Conservation (phyloP, 1,140 invertebrate species). For the Trichonephila inaurata region DNA sequence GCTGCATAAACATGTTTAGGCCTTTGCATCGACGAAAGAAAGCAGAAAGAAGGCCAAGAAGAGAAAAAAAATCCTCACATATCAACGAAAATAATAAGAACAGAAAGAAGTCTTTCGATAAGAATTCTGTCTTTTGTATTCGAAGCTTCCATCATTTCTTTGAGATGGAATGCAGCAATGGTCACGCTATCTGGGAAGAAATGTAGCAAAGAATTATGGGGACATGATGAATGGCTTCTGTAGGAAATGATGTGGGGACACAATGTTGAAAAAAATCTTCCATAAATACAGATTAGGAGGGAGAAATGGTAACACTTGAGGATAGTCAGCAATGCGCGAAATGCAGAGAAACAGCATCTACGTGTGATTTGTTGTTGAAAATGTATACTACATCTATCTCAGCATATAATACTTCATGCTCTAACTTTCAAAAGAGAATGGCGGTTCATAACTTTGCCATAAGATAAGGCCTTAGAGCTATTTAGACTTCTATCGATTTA, state of each 20-base stretch:
- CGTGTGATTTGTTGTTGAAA: too few species aligned
- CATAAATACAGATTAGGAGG: neutral
- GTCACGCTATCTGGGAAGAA: conserved; percentile 9
- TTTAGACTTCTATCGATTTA: too few species aligned
- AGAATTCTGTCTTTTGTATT: conserved; percentile 10
- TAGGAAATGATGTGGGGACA: conserved; percentile 14
- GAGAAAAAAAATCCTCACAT: neutral
- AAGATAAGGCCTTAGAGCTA: too few species aligned
- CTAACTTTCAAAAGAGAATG: too few species aligned
- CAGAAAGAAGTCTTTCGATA: neutral
- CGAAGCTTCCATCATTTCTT: conserved; percentile 18
- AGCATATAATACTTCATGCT: too few species aligned
- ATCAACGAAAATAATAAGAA: neutral
- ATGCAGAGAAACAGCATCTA: too few species aligned
- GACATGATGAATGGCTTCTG: neutral
- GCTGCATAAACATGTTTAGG: neutral
- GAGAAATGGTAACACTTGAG: neutral
- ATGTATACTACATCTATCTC: too few species aligned
- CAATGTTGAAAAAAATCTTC: neutral
- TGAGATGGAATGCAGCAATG: conserved; percentile 26
- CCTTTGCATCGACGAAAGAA: neutral
- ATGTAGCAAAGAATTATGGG: conserved; percentile 19
- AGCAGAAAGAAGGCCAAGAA: neutral
- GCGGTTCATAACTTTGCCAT: too few species aligned
- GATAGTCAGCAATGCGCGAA: too few species aligned